A percentile compares a stretch with the other conserved stretches of the same genome.
Conservation (phyloP, 2,113 vertebrate genomes). For the Prionailurus bengalensis region DNA sequence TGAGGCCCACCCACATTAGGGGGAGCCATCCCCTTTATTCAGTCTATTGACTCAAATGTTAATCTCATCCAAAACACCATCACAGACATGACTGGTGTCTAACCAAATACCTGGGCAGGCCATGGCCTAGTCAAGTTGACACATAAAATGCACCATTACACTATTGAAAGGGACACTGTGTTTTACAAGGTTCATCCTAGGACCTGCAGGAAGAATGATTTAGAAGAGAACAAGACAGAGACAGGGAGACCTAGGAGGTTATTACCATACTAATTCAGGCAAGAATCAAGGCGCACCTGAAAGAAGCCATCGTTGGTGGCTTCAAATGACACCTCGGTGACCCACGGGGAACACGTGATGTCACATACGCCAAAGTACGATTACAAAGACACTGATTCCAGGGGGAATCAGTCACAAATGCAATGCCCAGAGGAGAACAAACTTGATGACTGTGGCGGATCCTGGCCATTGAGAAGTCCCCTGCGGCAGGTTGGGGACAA, state of each 20-base stretch:
- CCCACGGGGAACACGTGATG: accelerated
- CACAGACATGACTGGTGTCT: background rate
- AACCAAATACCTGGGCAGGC: background rate
- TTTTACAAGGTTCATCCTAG: background rate
- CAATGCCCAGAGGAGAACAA: background rate
- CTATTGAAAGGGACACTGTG: background rate
- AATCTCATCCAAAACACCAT: background rate
- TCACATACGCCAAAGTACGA: no score
- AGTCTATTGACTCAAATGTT: background rate
- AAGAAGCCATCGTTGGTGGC: background rate
- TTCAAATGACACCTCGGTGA: background rate
- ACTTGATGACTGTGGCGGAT: accelerated
- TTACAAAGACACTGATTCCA: background rate
- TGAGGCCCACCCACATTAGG: background rate
- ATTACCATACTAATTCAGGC: background rate
- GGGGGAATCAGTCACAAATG: background rate
- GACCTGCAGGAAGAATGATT: background rate
- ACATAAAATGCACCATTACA: background rate
- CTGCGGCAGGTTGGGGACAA: background rate
- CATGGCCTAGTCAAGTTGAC: background rate
- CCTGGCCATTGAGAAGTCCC: background rate
- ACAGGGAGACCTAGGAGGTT: background rate
- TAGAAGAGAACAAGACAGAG: background rate
- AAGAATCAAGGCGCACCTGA: background rate
- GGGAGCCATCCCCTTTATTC: background rate